Base-by-base conservation (phyloP, 2,888 invertebrate genomes). In the Oligia fasciuncula region DNA sequence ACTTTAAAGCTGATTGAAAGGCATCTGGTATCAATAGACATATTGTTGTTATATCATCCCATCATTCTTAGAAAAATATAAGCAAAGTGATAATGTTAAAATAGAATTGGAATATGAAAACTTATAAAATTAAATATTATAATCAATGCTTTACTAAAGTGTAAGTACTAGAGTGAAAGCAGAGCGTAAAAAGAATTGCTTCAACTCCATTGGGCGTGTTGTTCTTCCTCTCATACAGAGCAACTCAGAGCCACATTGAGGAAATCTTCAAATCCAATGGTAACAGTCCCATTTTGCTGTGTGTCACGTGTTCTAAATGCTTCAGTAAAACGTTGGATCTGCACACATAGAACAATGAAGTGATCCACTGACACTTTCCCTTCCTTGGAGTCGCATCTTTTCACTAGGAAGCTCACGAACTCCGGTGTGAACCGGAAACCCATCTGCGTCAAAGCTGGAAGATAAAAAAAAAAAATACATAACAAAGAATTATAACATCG, bases 261-360 rank as follows among this genome's bases (percentile, higher is more conserved):
- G 91, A 99, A 99, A 92, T 99, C 99, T 97, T 99, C 99, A 92
- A 99, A 99, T 49, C 97, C 98, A 91, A 99, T 98, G 3, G 98
- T 98, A 75, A 99, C 99, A 13, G 97, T 97, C 60, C 99, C 99
- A 90, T 98, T 98, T 94, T 98, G 97, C 88, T 98, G 98, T 0
- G 97, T 97, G 93, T 99, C 99, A 75, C 98, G 97, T 77, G 97
- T 96, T 90, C 98, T 97, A 93, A 99, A 99, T 43, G 98, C 98
- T 93, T 99, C 99, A 57, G 98, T 99, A 87, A 98, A 98, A 84
- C 98, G 98, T 93, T 99, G 99, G 85, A 99, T 97, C 96, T 99
- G 98, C 17, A 99, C 98, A 93, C 99, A 99, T 19, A 98, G 94
- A 63, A 99, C 98, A 88, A 99, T 99, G 92, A 99, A 99, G 89